Base-by-base conservation (phyloP, 2,797 vertebrate genomes). In the Ibycter americanus region DNA sequence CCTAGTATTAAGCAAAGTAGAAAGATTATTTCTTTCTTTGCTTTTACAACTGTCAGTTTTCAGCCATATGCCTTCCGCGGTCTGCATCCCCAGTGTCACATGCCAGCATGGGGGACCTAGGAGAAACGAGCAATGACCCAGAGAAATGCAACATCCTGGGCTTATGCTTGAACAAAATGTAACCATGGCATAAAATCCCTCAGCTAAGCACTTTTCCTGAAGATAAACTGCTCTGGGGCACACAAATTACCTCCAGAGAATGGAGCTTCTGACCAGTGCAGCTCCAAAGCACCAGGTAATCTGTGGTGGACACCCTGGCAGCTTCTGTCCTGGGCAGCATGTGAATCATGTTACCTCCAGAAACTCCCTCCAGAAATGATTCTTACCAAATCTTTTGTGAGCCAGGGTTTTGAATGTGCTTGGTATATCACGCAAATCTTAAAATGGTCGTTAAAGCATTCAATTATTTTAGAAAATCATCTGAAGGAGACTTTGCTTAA, bases 261-360 rank as follows among this genome's bases (percentile, higher is more conserved):
- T 1, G 15, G 36, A 79, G 71, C 3, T 79, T 79, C 47, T 65
- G 58, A 12, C 27, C 31, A 51, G 10, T 17, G 20, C 1, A 2
- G 6, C 22, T 83, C 40, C 25, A 83, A 86, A 79, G 29, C 54
- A 52, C 42, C 27, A 47, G 11, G 8, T 61, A 36, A 61, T 13
- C 10, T 67, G 3, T 22, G 42, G 15, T 58, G 23, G 47, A 15
- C 14, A 67, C 7, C 7, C 9, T 62, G 23, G 71, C 29, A 49
- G 8, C 32, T n/a, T 66, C 77, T 73, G 19, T 49, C 31, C 34
- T 32, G 31, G 25, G 38, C 32, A 72, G 15, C 3, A 6, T 55
- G 78, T 72, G 12, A 79, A 46, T 67, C 0, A 0, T 29, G 7
- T 58, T 76, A 23, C 3, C 5, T 68, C 8, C 2, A 4, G 40